Conservation (phyloP, 53 echinoderm and acorn worm genomes). For the Antedon mediterranea region DNA sequence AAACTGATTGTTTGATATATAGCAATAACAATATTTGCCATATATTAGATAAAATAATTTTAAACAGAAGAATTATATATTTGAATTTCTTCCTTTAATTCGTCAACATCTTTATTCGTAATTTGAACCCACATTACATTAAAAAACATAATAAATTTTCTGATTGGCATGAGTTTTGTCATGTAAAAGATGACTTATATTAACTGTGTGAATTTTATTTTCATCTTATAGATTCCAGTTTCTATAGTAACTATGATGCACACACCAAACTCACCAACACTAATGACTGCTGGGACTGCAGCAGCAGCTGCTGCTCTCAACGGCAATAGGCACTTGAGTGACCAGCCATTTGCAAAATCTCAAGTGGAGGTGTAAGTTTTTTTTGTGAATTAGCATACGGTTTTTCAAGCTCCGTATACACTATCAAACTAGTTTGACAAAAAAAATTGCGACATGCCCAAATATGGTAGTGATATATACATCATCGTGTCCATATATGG, state of each 20-base stretch:
- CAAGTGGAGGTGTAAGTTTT: conserved; percentile 92
- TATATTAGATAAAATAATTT: too few relatives aligned
- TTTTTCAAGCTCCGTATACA: too few relatives aligned
- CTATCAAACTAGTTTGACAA: too few relatives aligned
- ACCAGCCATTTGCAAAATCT: conserved; percentile 38
- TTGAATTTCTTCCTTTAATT: too few relatives aligned
- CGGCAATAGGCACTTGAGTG: conserved; percentile 2
- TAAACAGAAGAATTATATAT: too few relatives aligned
- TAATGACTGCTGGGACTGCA: conserved; percentile 30
- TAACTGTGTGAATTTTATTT: neutral
- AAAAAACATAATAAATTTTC: neutral
- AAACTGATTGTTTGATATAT: too few relatives aligned
- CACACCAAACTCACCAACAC: conserved; percentile 42
- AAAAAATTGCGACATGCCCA: too few relatives aligned
- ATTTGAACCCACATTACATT: neutral
- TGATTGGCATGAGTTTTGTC: neutral
- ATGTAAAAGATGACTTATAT: neutral
- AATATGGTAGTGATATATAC: too few relatives aligned
- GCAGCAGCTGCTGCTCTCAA: conserved; percentile 21
- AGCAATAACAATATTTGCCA: too few relatives aligned
- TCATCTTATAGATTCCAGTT: conserved; percentile 14
- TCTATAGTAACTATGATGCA: conserved; percentile 13
- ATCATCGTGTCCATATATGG: too few relatives aligned
- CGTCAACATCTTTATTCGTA: neutral
- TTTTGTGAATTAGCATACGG: neutral